A percentile compares a stretch with the other conserved stretches of the same genome.
Evolutionary conservation across 1,140 invertebrate genomes (phyloP).

Genomic region (Drosophila nigromelanica): DNA sequence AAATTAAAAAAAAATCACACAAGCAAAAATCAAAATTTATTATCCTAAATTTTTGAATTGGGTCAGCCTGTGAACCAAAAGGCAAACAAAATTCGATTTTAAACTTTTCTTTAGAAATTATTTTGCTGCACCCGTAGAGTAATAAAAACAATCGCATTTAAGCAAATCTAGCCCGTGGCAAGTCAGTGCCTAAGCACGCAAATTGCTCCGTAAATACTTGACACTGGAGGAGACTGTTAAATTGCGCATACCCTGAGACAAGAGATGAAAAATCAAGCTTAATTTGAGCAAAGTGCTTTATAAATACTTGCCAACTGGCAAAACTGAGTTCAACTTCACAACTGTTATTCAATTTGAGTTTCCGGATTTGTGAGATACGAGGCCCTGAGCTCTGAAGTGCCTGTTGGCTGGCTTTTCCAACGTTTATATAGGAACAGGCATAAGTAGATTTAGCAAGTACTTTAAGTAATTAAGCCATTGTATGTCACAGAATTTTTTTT

Average conservation of each 20-base stretch:
- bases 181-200: slow-evolving; percentile 44
- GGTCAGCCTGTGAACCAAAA: no score
- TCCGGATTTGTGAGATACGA: slow-evolving; percentile 28
- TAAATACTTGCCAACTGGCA: slow-evolving; percentile 70
- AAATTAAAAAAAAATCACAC: no score
- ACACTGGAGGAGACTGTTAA: slow-evolving; percentile 37
- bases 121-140: not conserved
- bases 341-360: slow-evolving; percentile 65
- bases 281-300: slow-evolving; percentile 68
- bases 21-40: not conserved
- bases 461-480: not conserved
- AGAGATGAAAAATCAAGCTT: slow-evolving; percentile 61
- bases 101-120: slow-evolving; percentile 28
- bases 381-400: slow-evolving; percentile 18
- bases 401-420: not conserved
- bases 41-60: no score
- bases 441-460: not conserved
- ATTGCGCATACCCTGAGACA: slow-evolving; percentile 70
- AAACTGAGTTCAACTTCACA: slow-evolving; percentile 49
- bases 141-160: slow-evolving; percentile 38
- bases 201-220: slow-evolving; percentile 71
- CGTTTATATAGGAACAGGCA: not conserved
- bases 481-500: not conserved
- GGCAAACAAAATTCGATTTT: slow-evolving; percentile 11
- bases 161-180: slow-evolving; percentile 13